Evolutionary conservation across 2,113 vertebrate genomes (phyloP).

Genomic region (Pithys albifrons): DNA sequence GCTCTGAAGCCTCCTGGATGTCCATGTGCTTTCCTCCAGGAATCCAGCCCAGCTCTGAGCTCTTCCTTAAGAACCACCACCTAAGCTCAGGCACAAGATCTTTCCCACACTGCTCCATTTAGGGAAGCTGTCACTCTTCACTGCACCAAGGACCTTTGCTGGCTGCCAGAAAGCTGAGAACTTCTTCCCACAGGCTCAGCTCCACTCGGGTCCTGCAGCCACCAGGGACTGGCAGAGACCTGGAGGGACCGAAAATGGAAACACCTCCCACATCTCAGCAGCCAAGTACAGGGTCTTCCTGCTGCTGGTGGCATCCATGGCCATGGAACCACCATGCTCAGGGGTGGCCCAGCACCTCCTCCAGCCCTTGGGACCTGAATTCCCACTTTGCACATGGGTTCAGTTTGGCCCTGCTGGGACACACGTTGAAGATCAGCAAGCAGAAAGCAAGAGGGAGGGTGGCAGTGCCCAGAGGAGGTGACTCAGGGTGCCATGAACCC

Average conservation of each 20-base stretch:
- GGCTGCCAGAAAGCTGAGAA: rapidly evolving
- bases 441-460: not conserved
- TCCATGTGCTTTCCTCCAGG: not conserved
- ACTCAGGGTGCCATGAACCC: not conserved
- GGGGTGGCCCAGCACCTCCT: not conserved
- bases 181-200: not conserved
- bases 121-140: not conserved
- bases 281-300: not conserved
- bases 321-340: not conserved
- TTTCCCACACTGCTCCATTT: not conserved
- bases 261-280: not conserved
- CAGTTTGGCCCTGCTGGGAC: not conserved
- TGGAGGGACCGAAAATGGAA: not conserved
- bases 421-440: not conserved
- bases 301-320: rapidly evolving
- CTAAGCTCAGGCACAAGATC: not conserved
- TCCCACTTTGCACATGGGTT: not conserved
- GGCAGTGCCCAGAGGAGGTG: too few species aligned
- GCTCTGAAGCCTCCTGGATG: not conserved
- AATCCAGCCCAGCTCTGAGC: not conserved
- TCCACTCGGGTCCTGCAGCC: rapidly evolving
- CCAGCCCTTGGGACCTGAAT: not conserved
- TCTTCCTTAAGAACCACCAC: not conserved
- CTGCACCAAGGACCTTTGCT: not conserved
- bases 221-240: not conserved